These are phyloP conservation scores for Apodemia duryi DNA, from an alignment of 2,888 invertebrate species.

Conservation along the genomic window DNA sequence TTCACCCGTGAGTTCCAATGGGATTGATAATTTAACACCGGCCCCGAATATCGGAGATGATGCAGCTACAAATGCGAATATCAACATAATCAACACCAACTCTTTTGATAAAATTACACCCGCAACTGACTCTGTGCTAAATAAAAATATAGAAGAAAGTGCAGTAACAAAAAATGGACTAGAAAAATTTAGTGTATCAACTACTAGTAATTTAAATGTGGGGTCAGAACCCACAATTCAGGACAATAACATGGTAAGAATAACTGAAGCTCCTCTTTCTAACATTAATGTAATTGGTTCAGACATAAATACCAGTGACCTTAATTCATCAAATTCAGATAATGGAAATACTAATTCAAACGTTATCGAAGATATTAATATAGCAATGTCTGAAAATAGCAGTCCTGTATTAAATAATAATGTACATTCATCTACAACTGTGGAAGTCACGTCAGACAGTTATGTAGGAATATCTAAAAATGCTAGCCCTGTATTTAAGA, in stretches of 20 bases:
- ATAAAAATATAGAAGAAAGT: background rate
- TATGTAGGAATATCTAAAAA: background rate
- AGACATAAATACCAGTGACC: background rate
- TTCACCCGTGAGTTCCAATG: background rate
- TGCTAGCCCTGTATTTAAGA: background rate
- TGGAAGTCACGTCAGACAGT: background rate
- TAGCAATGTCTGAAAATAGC: background rate
- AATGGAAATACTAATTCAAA: background rate
- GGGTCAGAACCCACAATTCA: background rate
- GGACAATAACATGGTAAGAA: background rate
- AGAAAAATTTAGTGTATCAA: background rate
- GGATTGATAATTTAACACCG: no score
- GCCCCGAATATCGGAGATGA: no score
- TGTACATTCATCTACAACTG: background rate
- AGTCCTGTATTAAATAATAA: background rate
- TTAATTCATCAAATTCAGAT: background rate
- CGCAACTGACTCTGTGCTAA: background rate
- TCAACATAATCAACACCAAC: background rate
- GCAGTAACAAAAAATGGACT: background rate
- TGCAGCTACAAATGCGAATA: no score
- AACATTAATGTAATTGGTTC: no score
- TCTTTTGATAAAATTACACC: background rate
- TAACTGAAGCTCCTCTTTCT: background rate
- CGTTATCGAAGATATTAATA: background rate
- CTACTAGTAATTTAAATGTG: background rate